Base-by-base conservation (phyloP, 2,888 invertebrate genomes). In the Drosophila bunnanda region DNA sequence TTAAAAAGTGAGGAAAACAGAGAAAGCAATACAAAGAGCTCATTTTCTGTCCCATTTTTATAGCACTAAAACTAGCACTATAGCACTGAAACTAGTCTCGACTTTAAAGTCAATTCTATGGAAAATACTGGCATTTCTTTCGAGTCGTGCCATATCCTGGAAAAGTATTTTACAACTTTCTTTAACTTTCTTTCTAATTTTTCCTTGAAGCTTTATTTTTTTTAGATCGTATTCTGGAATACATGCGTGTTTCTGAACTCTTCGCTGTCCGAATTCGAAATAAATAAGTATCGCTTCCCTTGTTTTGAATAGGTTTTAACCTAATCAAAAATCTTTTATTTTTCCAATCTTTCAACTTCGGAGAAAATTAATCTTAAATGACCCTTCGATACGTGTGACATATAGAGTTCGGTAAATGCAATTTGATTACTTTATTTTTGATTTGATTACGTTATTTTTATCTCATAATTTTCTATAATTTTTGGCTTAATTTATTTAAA, bases 61-160 rank as follows among this genome's bases (percentile, higher is more conserved):
- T 8, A 43, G 13, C 22, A 22, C 15, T 15, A 22, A 43, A 22
- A 15, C 22, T 22, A n/a, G n/a, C n/a, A n/a, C n/a, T 22, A 25
- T 8, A 43, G 13, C 22, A 22, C 15, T 17, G 22, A 22, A 52
- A 36, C 52, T 52, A 52, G 20, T 36, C 10, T 22, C 15, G 15
- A 52, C 15, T 36, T 9, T 22, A 52, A 52, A 52, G 15, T 36
- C n/a, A 6, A 52, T 22, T 32, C 9, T 9, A 36, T 8, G 34
- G 34, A 52, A 52, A 52, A 52, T 52, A 15, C 12, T 17, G 34
- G 22, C 52, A 36, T 36, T 9, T 22, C 52, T 52, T 52, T 1
- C 36, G 15, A 52, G 36, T 34, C 10, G 36, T 30, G 52, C 20
- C 15, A 34, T 36, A 52, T 52, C 36, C 52, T 10, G 36, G 22